Conservation (phyloP, 2,113 vertebrate species). For the Elephantulus edwardii region DNA sequence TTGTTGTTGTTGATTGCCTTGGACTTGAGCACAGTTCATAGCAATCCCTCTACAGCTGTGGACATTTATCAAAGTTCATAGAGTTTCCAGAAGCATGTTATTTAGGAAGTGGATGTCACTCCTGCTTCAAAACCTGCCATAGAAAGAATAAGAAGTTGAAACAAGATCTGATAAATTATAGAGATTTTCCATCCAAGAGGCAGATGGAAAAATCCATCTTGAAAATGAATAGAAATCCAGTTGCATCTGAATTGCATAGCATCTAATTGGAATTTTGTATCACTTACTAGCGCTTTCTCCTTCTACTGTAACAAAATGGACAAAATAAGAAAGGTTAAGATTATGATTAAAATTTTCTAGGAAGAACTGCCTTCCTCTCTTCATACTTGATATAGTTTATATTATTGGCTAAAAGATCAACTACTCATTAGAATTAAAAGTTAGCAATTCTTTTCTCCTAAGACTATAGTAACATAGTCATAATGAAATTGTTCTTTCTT, state of each 20-base stretch:
- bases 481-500: neutral
- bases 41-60: no score
- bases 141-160: neutral
- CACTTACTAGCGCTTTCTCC: neutral
- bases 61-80: no score
- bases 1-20: no score
- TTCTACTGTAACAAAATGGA: neutral
- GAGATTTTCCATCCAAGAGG: neutral
- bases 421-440: constrained; percentile 25
- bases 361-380: neutral
- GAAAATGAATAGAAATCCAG: neutral
- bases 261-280: neutral
- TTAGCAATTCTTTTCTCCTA: constrained; percentile 17
- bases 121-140: neutral
- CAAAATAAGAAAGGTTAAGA: neutral
- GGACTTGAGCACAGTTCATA: no score
- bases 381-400: neutral
- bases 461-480: neutral
- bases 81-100: no score
- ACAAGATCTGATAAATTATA: neutral
- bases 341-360: neutral
- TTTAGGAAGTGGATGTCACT: no score
- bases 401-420: constrained; percentile 12
- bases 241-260: neutral
- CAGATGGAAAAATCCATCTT: neutral